Evolutionary conservation across 2,797 vertebrate species (phyloP).

Genomic region (Varecia variegata): DNA sequence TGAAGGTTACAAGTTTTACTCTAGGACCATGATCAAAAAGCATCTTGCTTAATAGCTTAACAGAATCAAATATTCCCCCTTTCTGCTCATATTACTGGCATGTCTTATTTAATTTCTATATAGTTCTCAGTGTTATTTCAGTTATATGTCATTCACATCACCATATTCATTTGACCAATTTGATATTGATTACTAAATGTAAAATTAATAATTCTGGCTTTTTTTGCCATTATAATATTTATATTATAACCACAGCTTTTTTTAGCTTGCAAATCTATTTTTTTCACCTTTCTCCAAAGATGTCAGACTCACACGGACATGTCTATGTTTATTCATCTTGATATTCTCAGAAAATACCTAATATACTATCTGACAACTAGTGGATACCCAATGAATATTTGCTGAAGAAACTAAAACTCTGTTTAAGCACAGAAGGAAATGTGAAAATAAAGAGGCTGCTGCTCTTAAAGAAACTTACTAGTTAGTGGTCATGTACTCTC

Average conservation of each 20-base stretch:
- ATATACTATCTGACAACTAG: conserved; percentile 66
- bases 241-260: neutral
- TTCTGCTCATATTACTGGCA: neutral
- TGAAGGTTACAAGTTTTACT: neutral
- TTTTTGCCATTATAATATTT: neutral
- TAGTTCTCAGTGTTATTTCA: neutral
- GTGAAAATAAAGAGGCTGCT: conserved; percentile 22
- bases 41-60: neutral
- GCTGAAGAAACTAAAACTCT: neutral
- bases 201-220: neutral
- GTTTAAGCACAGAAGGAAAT: conserved; percentile 10
- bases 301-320: neutral
- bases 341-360: neutral
- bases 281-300: neutral
- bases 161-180: neutral
- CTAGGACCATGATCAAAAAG: neutral
- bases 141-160: neutral
- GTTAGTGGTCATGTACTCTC: neutral
- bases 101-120: neutral
- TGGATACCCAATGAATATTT: conserved; percentile 56
- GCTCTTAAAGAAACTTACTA: conserved; percentile 8
- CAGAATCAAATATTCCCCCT: neutral
- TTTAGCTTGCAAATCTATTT: neutral
- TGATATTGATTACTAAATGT: neutral
- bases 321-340: neutral